phyloP scores from a whole-genome alignment of 2,113 vertebrate genomes.

The Colossoma macropomum region DNA sequence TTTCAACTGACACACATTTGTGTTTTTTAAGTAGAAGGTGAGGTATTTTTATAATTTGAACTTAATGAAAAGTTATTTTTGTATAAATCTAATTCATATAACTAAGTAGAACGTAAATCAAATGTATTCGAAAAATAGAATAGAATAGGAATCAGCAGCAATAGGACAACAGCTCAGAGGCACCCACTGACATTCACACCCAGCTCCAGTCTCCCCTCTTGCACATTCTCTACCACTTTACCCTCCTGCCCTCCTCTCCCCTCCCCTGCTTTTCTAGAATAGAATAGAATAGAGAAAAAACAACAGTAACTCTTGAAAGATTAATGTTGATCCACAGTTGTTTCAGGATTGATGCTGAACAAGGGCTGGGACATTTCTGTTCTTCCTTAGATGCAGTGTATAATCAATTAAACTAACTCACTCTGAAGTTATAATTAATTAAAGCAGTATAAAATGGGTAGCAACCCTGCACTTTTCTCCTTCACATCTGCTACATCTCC shows the following conservation, averaged over 20 bases:
- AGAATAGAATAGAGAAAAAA: too few relatives aligned
- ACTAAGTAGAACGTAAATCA: too few relatives aligned
- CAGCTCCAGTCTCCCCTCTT: slow-evolving; percentile 29
- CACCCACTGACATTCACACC: slow-evolving; percentile 55
- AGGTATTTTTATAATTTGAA: too few relatives aligned
- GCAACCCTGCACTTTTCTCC: not conserved
- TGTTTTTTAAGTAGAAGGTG: too few relatives aligned
- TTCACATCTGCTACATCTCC: not conserved
- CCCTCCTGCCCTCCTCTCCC: slow-evolving; percentile 41
- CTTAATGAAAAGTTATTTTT: too few relatives aligned
- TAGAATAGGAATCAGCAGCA: slow-evolving; percentile 72
- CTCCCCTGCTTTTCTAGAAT: slow-evolving; percentile 28
- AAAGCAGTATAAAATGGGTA: not conserved
- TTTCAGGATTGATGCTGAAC: not conserved
- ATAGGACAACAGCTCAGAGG: slow-evolving; percentile 64
- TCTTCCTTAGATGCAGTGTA: not conserved
- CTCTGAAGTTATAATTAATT: not conserved
- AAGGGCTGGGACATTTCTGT: not conserved
- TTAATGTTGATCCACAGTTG: too few relatives aligned
- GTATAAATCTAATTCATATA: too few relatives aligned
- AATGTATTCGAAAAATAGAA: too few relatives aligned
- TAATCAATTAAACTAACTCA: not conserved
- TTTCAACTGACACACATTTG: too few relatives aligned
- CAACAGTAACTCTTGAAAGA: too few relatives aligned
- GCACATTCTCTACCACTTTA: slow-evolving; percentile 24